Evolutionary conservation across 35 echinoderm and acorn worm species (phyloP).

Genomic region (Patiria miniata): DNA sequence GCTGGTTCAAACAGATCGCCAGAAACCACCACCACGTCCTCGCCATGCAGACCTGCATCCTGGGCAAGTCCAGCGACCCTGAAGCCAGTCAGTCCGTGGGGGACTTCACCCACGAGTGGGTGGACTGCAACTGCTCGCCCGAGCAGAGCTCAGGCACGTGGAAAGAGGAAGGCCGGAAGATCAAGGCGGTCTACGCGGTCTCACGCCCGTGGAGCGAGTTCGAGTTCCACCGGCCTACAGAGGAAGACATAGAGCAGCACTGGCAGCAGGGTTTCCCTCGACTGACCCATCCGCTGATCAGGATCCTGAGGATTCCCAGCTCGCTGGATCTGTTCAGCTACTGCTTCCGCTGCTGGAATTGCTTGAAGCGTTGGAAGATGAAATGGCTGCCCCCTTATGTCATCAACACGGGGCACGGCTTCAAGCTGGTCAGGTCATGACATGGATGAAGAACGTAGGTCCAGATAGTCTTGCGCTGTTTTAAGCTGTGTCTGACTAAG

Average conservation of each 20-base stretch:
- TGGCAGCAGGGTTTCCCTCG: conserved; percentile 92
- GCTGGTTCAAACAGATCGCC: conserved; percentile 76
- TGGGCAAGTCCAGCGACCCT: conserved; percentile 69
- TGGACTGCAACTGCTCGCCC: conserved; percentile 87
- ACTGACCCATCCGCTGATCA: conserved; percentile 80
- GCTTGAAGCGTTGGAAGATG: conserved; percentile 82
- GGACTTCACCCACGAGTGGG: conserved; percentile 96
- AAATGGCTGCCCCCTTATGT: conserved; percentile 90
- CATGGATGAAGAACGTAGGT: too few species aligned
- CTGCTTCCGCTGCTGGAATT: conserved; percentile 63
- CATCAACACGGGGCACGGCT: conserved; percentile 92
- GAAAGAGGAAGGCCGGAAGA: conserved; percentile 84
- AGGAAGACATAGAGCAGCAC: conserved; percentile 83
- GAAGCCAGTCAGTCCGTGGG: conserved; percentile 57
- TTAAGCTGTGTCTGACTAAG: too few species aligned
- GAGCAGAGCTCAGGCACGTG: conserved; percentile 40
- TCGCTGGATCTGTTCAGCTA: conserved; percentile 62
- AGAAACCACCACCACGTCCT: conserved; percentile 60
- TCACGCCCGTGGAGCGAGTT: conserved; percentile 87
- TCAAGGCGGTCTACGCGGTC: conserved; percentile 73
- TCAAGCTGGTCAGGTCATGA: conserved; percentile 91
- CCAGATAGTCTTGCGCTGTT: too few species aligned
- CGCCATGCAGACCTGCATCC: conserved; percentile 73
- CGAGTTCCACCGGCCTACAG: conserved; percentile 86
- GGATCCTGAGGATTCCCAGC: conserved; percentile 62